phyloP scores from a whole-genome alignment of 2,797 vertebrate genomes.

The Nasua narica region DNA sequence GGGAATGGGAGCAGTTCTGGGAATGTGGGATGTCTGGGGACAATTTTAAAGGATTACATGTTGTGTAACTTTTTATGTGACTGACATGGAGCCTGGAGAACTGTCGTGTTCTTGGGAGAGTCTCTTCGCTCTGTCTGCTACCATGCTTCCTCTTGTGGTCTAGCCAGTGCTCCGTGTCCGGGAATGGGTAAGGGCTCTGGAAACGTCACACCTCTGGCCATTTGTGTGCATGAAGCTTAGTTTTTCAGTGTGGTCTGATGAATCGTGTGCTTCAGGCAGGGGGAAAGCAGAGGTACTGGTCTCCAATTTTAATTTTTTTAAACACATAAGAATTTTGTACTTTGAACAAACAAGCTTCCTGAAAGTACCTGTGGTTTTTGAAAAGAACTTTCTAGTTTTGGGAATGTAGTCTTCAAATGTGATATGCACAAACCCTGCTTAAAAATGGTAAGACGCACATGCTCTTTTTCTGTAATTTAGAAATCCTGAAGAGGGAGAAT shows the following conservation, averaged over 20 bases:
- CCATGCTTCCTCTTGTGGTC: slow-evolving; percentile 63
- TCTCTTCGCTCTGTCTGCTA: slow-evolving; percentile 65
- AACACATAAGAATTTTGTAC: slow-evolving; percentile 67
- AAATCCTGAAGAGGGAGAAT: background rate
- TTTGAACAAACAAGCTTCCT: slow-evolving; percentile 57
- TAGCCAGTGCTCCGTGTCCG: slow-evolving; percentile 75
- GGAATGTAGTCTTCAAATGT: slow-evolving; percentile 31
- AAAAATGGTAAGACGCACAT: slow-evolving; percentile 31
- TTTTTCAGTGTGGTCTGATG: slow-evolving; percentile 40
- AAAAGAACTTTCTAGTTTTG: slow-evolving; percentile 49
- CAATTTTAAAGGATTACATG: slow-evolving; percentile 75
- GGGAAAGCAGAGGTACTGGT: slow-evolving; percentile 36
- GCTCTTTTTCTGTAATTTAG: slow-evolving; percentile 17
- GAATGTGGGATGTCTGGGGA: slow-evolving; percentile 38
- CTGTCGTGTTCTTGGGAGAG: slow-evolving; percentile 62
- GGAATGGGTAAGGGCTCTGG: slow-evolving; percentile 67
- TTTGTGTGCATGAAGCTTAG: slow-evolving; percentile 61
- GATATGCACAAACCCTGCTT: slow-evolving; percentile 10
- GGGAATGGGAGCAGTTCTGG: slow-evolving; percentile 49
- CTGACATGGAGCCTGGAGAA: slow-evolving; percentile 75
- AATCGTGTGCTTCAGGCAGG: slow-evolving; percentile 44
- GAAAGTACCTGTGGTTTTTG: slow-evolving; percentile 62
- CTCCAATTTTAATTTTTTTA: slow-evolving; percentile 39
- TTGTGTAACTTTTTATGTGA: slow-evolving; percentile 76
- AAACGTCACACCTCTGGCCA: slow-evolving; percentile 45